These are phyloP conservation scores for Naso thynnoides DNA, from an alignment of 2,797 vertebrate genomes.

Conservation along the genomic window DNA sequence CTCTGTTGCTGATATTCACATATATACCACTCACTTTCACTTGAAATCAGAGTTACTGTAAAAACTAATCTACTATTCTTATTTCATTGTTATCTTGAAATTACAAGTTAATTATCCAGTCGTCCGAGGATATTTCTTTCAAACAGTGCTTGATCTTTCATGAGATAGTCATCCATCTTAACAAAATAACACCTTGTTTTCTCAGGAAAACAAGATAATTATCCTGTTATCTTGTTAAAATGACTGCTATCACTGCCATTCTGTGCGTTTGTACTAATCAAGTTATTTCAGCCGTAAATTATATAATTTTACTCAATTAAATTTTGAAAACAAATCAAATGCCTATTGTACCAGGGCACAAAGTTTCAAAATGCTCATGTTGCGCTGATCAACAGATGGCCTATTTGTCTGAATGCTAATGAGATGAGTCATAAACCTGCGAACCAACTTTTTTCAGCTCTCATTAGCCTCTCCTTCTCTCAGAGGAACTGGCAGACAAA, in stretches of 20 bases:
- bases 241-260: neutral
- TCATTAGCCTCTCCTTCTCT: constrained; percentile 26
- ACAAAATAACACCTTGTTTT: neutral
- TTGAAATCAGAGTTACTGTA: neutral
- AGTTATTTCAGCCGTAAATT: neutral
- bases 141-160: neutral
- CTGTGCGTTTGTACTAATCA: neutral
- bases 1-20: neutral
- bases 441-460: constrained; percentile 25
- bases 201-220: too few relatives aligned
- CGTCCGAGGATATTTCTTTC: too few relatives aligned
- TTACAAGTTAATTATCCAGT: too few relatives aligned
- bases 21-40: neutral
- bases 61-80: neutral
- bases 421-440: constrained; percentile 29
- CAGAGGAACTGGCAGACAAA: constrained; percentile 32
- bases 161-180: neutral
- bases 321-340: neutral
- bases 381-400: constrained; percentile 1
- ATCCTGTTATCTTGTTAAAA: neutral
- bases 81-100: too few relatives aligned
- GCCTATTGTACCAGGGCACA: neutral
- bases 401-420: constrained; percentile 26
- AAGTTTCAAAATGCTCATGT: neutral
- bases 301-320: neutral